Evolutionary conservation across 2,113 vertebrate genomes (phyloP), one percentile per base, ranked within the genome.

Genomic region (Azemiops feae): DNA sequence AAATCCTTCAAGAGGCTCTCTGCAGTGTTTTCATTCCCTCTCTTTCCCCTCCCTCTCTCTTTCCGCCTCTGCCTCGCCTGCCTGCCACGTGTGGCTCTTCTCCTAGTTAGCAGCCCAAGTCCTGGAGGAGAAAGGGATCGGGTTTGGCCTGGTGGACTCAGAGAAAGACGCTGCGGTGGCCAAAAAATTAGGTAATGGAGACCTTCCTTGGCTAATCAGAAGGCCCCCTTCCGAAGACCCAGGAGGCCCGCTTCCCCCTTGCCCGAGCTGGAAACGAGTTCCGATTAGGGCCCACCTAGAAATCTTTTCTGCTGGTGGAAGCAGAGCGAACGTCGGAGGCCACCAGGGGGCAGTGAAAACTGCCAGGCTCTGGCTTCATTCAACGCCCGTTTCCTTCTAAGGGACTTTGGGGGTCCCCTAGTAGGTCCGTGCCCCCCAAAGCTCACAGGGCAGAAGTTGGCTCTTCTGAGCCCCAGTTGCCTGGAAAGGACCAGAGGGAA

Each of bases 31-130:
- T 39, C 47, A 87, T 74, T 50, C 58, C 14, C 69, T 9, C 12
- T 20, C 34, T 54, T 25, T 22, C 5, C 16, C 64, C 45, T 52
- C 20, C 69, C 25, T 16, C 23, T 60, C n/a, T 25, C 87, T 60
- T 18, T 30, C 10, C 85, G 3, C 34, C 43, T 22, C 18, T 18
- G 18, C 10, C 11, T 5, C 27, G 12, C 27, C 54, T n/a, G 20
- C 4, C 92, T 92, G 91, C 43, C 53, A 5, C 43, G 0, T 57
- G 52, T 27, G n/a, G 23, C 89, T 53, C 89, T 87, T 96, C 90
- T 95, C 96, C 34, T 96, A 99, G 99, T 97, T 99, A 94, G 98
- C 98, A 53, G 99, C 99, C 53, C 99, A 99, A 96, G 98, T 99
- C 95, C 97, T 99, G 91, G 98, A 99, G 0, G 98, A 98, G 55